Evolutionary conservation across 2,888 invertebrate species (phyloP).

Genomic region (Drosophila testacea): DNA sequence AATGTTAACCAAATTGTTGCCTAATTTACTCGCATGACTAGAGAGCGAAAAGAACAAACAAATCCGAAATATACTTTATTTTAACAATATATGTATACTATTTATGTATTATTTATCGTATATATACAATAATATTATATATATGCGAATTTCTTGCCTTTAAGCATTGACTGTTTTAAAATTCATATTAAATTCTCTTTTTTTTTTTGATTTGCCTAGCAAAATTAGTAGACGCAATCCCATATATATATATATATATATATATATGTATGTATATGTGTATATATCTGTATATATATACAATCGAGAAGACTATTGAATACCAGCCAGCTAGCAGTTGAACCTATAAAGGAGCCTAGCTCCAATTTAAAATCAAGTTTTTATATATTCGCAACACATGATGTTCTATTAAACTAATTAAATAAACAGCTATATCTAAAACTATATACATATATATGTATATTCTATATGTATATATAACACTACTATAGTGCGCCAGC

Average conservation of each 20-base stretch:
- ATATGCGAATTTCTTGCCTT: slow-evolving; percentile 22
- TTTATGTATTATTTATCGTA: slow-evolving; percentile 1
- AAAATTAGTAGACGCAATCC: slow-evolving; percentile 16
- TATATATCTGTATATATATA: slow-evolving; percentile 12
- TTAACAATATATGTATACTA: slow-evolving; percentile 20
- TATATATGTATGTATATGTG: slow-evolving; percentile 7
- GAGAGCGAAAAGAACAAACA: slow-evolving; percentile 13
- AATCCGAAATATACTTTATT: slow-evolving; percentile 53
- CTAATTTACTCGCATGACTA: slow-evolving; percentile 33
- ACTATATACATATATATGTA: slow-evolving; percentile 10
- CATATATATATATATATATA: slow-evolving; percentile 14
- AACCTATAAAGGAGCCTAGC: slow-evolving; percentile 46
- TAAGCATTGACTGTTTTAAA: background rate
- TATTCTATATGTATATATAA: slow-evolving; percentile 20
- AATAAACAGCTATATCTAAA: background rate
- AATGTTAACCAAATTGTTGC: slow-evolving; percentile 60
- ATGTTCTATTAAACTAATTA: background rate
- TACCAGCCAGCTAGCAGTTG: slow-evolving; percentile 52
- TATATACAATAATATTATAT: slow-evolving; percentile 11
- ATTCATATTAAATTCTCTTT: slow-evolving; percentile 12
- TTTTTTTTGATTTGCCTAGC: slow-evolving; percentile 14
- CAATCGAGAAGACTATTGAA: slow-evolving; percentile 47
- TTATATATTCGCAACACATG: slow-evolving; percentile 17
- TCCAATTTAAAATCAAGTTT: slow-evolving; percentile 26
- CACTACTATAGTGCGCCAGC: slow-evolving; percentile 9